phyloP scores from a whole-genome alignment of 2,797 vertebrate species.

The Paratrypauchen microcephalus region DNA sequence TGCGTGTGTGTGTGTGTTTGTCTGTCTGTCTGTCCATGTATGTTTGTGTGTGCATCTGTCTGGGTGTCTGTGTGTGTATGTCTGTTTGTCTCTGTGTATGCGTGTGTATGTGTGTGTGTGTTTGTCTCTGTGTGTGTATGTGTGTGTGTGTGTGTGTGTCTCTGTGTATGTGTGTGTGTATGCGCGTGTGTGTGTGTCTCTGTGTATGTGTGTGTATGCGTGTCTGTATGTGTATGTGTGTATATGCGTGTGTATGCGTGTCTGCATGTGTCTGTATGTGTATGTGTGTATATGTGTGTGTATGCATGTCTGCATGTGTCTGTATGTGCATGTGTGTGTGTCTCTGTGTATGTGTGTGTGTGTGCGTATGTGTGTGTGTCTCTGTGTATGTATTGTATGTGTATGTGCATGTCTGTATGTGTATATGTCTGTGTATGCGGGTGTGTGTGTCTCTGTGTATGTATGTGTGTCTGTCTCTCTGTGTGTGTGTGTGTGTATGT shows the following conservation, averaged over 20 bases:
- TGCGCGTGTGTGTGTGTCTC: neutral
- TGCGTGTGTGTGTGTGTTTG: neutral
- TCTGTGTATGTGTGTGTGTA: conserved; percentile 18
- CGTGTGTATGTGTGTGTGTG: neutral
- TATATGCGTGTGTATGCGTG: conserved; percentile 11
- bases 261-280: too few relatives aligned
- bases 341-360: too few relatives aligned
- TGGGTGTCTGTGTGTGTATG: conserved; percentile 8
- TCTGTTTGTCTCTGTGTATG: neutral
- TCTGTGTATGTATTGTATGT: conserved; percentile 13
- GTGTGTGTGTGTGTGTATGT: too few relatives aligned
- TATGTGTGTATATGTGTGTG: neutral
- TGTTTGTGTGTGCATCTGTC: too few relatives aligned
- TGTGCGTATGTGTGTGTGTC: neutral
- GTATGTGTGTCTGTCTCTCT: neutral
- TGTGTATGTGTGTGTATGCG: neutral
- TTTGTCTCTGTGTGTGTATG: neutral
- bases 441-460: too few relatives aligned
- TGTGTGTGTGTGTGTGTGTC: too few relatives aligned
- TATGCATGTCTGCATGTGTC: neutral
- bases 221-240: neutral
- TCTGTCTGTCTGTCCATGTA: too few relatives aligned
- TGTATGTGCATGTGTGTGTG: neutral
- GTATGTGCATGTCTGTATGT: neutral
- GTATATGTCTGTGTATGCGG: too few relatives aligned